These are phyloP conservation scores for Phyllopteryx taeniolatus DNA, from an alignment of 2,113 vertebrate genomes.

Conservation along the genomic window DNA sequence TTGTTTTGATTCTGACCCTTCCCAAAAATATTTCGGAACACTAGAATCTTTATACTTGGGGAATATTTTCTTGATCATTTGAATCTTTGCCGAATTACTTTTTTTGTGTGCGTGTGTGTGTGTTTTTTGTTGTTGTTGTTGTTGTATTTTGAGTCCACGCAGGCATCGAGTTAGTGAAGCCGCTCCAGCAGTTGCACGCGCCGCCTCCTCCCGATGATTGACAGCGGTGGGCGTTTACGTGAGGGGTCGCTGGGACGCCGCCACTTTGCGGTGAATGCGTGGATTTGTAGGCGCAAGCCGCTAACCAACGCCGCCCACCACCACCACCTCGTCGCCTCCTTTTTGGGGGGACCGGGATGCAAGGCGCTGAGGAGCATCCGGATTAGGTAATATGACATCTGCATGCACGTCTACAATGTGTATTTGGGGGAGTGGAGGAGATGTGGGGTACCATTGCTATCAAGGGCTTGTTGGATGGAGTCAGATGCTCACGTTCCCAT, in stretches of 20 bases:
- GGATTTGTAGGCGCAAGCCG: conserved; percentile 60
- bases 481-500: conserved; percentile 40
- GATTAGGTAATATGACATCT: conserved; percentile 65
- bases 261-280: conserved; percentile 72
- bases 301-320: conserved; percentile 50
- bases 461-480: conserved; percentile 40
- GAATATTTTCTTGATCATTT: not conserved
- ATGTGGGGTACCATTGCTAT: conserved; percentile 29
- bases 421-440: not conserved
- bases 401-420: conserved; percentile 32
- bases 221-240: conserved; percentile 67
- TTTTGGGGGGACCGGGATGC: conserved; percentile 64
- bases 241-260: conserved; percentile 63
- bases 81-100: too few relatives aligned
- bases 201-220: conserved; percentile 56
- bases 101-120: too few relatives aligned
- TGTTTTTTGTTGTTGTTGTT: not conserved
- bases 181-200: conserved; percentile 12
- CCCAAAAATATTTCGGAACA: not conserved
- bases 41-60: not conserved
- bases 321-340: conserved; percentile 3
- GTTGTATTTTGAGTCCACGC: conserved; percentile 16
- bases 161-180: conserved; percentile 35
- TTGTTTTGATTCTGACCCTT: not conserved
- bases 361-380: conserved; percentile 51